Evolutionary conservation across 2,113 vertebrate genomes (phyloP).

Genomic region (Sinocyclocheilus anophthalmus): DNA sequence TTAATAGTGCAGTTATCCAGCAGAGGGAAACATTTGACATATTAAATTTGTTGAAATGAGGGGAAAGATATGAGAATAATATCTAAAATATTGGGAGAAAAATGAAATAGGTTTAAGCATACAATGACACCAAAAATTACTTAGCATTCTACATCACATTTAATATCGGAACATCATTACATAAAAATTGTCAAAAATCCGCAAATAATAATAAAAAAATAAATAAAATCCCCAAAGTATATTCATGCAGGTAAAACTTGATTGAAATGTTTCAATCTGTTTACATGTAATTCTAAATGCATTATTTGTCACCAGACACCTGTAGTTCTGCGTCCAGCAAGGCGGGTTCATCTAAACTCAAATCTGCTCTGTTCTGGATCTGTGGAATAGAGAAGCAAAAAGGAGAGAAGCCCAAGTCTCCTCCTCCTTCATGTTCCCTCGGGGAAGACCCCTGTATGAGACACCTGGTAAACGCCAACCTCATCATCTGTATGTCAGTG

Average conservation of each 20-base stretch:
- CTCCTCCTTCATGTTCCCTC: conserved; percentile 60
- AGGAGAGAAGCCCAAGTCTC: fast-evolving
- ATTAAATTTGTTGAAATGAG: not conserved
- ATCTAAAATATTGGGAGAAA: not conserved
- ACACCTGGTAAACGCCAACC: conserved; percentile 80
- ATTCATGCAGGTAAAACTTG: too few relatives aligned
- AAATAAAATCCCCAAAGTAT: too few relatives aligned
- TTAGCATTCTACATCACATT: not conserved
- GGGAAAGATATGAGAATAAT: too few relatives aligned
- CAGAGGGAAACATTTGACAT: conserved; percentile 21
- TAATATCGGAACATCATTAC: not conserved
- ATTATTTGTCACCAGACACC: conserved; percentile 21
- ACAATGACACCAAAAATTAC: not conserved
- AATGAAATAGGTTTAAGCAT: not conserved
- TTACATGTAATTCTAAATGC: not conserved
- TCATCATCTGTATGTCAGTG: conserved; percentile 80
- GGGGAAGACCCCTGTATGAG: conserved; percentile 77
- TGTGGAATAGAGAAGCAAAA: conserved; percentile 84
- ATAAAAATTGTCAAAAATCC: not conserved
- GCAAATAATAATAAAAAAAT: not conserved
- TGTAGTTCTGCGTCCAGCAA: not conserved
- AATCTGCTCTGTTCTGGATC: conserved; percentile 82
- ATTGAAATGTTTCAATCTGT: not conserved
- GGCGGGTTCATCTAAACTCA: conserved; percentile 68
- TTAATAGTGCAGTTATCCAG: conserved; percentile 16